These are phyloP conservation scores for Drosophila tanythrix DNA, from an alignment of 2,888 invertebrate species.

Conservation along the genomic window DNA sequence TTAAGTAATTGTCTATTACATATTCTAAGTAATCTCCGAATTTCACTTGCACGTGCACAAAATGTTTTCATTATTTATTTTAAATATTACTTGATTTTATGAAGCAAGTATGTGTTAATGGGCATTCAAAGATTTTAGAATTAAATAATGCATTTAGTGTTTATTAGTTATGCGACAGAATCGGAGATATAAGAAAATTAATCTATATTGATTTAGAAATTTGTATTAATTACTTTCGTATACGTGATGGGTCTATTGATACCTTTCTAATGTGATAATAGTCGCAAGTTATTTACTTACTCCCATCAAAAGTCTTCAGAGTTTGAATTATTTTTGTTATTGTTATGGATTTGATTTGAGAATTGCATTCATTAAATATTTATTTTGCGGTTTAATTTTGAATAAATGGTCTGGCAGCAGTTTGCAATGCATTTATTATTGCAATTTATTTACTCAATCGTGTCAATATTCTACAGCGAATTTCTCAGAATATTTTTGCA, in stretches of 20 bases:
- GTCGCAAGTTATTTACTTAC: not conserved
- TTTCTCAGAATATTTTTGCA: not conserved
- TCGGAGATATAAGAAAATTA: not conserved
- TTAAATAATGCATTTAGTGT: not conserved
- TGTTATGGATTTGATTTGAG: not conserved
- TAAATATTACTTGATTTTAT: not conserved
- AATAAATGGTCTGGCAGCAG: not conserved
- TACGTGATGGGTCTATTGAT: not conserved
- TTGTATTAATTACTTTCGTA: not conserved
- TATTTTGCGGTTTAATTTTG: not conserved
- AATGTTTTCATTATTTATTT: not conserved
- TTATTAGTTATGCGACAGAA: not conserved
- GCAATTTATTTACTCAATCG: not conserved
- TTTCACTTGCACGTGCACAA: slow-evolving; percentile 1
- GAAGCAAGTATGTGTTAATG: not conserved
- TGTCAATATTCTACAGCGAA: not conserved
- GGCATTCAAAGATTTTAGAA: not conserved
- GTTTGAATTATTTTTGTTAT: not conserved
- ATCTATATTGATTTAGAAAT: not conserved
- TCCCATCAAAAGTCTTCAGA: not conserved
- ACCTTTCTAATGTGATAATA: not conserved
- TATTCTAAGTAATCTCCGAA: not conserved
- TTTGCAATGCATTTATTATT: slow-evolving; percentile 2
- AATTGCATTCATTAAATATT: not conserved
- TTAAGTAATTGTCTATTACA: not conserved